Percentiles rank a stretch among this genome's conserved stretches.
Conservation (phyloP, 2,797 vertebrate genomes). For the Thamnophis elegans region DNA sequence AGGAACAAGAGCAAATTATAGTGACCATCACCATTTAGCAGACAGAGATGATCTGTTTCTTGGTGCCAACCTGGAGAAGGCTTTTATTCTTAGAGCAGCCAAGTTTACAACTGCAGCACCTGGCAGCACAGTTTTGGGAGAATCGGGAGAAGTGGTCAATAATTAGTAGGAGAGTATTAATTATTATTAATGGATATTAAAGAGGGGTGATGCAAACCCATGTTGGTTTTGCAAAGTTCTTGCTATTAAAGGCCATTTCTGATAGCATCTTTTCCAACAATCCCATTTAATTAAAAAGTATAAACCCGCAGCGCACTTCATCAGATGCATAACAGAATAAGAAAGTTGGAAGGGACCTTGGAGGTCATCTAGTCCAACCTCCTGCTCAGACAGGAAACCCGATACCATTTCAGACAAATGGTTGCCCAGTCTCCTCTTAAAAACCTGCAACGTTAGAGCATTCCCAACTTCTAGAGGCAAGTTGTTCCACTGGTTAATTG, state of each 20-base stretch:
- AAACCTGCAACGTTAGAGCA: not conserved
- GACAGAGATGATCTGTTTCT: slow-evolving; percentile 23
- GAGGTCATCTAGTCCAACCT: not conserved
- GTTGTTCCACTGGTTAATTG: not conserved
- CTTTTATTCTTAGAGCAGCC: not conserved
- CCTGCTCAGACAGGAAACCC: not conserved
- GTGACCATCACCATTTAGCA: not conserved
- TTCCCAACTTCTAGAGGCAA: not conserved
- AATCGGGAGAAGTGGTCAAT: not conserved
- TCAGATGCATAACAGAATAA: not conserved
- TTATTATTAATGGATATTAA: not conserved
- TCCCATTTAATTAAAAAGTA: not conserved
- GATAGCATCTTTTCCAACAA: not conserved
- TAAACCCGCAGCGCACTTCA: not conserved
- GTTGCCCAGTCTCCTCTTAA: not conserved
- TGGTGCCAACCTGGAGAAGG: not conserved
- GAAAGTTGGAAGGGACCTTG: not conserved
- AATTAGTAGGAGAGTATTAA: not conserved
- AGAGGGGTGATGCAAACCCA: too few species aligned
- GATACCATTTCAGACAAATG: not conserved
- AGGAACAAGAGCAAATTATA: slow-evolving; percentile 29
- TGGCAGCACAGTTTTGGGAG: not conserved
- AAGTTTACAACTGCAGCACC: not conserved
- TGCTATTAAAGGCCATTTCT: not conserved
- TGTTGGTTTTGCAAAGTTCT: not conserved